phyloP scores from a whole-genome alignment of 2,113 vertebrate genomes.

The Cephalopterus ornatus region DNA sequence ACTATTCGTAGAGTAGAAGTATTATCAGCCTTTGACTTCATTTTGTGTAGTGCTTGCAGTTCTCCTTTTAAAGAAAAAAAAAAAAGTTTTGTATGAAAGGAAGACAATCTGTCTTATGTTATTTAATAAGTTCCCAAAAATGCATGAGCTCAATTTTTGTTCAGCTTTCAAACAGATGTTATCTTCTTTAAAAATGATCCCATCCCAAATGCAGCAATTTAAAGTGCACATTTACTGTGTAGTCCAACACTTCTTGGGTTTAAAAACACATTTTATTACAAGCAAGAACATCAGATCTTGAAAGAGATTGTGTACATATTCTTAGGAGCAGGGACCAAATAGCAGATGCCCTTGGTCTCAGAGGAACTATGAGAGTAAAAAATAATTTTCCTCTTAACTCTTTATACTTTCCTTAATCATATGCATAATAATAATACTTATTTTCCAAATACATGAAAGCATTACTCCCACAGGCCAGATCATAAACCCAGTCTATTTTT shows the following conservation, averaged over 20 bases:
- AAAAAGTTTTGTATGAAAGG: neutral
- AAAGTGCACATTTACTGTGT: slow-evolving; percentile 42
- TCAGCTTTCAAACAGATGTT: slow-evolving; percentile 66
- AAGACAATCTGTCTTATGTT: slow-evolving; percentile 17
- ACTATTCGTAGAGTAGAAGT: neutral
- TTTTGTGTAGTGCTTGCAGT: neutral
- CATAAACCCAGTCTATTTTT: neutral
- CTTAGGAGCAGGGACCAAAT: neutral
- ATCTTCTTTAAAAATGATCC: slow-evolving; percentile 40
- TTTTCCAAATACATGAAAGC: neutral
- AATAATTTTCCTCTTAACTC: neutral
- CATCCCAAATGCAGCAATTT: slow-evolving; percentile 23
- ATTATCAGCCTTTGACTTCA: neutral
- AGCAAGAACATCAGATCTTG: neutral
- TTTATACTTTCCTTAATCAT: neutral
- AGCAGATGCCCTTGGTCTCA: neutral
- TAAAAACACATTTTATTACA: slow-evolving; percentile 19
- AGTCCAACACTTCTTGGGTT: slow-evolving; percentile 41
- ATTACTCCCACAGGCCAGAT: neutral
- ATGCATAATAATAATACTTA: neutral
- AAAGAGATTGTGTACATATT: neutral
- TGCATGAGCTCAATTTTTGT: slow-evolving; percentile 38
- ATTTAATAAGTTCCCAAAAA: slow-evolving; percentile 27
- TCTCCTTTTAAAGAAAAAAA: neutral
- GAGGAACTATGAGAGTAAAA: neutral